phyloP scores from a whole-genome alignment of 2,888 invertebrate species.

The Tachystola acroxantha region DNA sequence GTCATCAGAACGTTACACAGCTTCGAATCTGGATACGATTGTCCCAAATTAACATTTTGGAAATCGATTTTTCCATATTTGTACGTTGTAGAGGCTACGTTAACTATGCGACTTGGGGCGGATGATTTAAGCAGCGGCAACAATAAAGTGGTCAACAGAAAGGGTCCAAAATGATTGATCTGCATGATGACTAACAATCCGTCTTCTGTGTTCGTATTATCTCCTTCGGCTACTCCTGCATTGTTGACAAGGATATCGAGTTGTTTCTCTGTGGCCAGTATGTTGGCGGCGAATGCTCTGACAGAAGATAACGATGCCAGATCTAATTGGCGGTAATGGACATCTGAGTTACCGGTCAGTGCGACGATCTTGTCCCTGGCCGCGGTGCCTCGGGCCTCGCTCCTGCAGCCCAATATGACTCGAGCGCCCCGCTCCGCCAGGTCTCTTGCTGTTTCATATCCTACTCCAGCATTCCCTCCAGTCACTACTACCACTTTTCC shows the following conservation, averaged over 20 bases:
- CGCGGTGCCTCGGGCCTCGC: slow-evolving; percentile 80
- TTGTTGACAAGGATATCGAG: slow-evolving; percentile 81
- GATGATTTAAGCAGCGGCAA: slow-evolving; percentile 58
- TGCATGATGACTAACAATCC: slow-evolving; percentile 80
- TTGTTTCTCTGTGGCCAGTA: slow-evolving; percentile 66
- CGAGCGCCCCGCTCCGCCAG: slow-evolving; percentile 85
- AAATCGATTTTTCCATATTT: slow-evolving; percentile 35
- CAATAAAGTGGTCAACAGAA: slow-evolving; percentile 81
- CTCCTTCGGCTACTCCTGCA: slow-evolving; percentile 68
- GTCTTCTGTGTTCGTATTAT: slow-evolving; percentile 73
- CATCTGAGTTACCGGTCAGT: slow-evolving; percentile 17
- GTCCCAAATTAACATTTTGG: slow-evolving; percentile 47
- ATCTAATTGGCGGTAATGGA: slow-evolving; percentile 52
- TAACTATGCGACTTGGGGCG: slow-evolving; percentile 55
- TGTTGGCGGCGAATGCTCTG: slow-evolving; percentile 76
- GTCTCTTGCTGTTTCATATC: slow-evolving; percentile 85
- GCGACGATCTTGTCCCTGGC: slow-evolving; percentile 48
- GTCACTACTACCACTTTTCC: slow-evolving; percentile 92
- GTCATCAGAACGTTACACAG: slow-evolving; percentile 86
- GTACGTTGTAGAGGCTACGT: slow-evolving; percentile 49
- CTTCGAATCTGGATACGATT: background rate
- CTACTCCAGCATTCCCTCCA: slow-evolving; percentile 90
- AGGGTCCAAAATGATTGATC: slow-evolving; percentile 80
- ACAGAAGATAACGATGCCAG: slow-evolving; percentile 64
- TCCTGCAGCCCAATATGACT: slow-evolving; percentile 89